Evolutionary conservation across 2,888 invertebrate species (phyloP).

Genomic region (Entomobrya multifasciata): DNA sequence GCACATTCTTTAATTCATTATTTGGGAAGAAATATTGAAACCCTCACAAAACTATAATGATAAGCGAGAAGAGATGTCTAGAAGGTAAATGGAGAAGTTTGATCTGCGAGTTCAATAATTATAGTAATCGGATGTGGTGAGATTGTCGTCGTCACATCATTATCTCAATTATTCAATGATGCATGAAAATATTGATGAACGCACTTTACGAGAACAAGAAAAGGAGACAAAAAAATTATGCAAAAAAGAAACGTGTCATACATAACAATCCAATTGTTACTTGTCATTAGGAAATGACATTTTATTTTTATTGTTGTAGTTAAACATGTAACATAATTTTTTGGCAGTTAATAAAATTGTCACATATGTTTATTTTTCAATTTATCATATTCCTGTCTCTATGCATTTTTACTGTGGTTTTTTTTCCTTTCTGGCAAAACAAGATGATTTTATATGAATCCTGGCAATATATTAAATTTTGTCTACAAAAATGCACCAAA

Average conservation of each 20-base stretch:
- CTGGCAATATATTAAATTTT: not conserved
- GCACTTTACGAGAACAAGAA: not conserved
- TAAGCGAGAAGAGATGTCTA: too few species aligned
- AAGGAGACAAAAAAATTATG: not conserved
- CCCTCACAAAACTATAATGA: too few species aligned
- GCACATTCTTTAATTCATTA: not conserved
- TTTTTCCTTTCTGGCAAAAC: too few species aligned
- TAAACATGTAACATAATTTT: not conserved
- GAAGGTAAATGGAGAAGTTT: too few species aligned
- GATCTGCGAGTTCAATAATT: too few species aligned
- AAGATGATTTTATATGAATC: not conserved
- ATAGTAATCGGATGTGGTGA: constrained; percentile 28
- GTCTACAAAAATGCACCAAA: constrained; percentile 9
- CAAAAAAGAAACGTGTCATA: constrained; percentile 1
- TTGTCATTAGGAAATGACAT: not conserved
- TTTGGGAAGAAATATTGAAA: not conserved
- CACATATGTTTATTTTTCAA: not conserved
- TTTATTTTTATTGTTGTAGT: not conserved
- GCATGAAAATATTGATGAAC: not conserved
- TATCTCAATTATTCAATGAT: constrained; percentile 14
- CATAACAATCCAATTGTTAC: not conserved
- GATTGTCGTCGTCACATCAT: not conserved
- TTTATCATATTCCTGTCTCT: not conserved
- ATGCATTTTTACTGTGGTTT: too few species aligned
- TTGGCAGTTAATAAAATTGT: not conserved